Evolutionary conservation across 2,797 vertebrate species (phyloP), one percentile per base, ranked within the genome.

Genomic region (Alfaro cultratus): DNA sequence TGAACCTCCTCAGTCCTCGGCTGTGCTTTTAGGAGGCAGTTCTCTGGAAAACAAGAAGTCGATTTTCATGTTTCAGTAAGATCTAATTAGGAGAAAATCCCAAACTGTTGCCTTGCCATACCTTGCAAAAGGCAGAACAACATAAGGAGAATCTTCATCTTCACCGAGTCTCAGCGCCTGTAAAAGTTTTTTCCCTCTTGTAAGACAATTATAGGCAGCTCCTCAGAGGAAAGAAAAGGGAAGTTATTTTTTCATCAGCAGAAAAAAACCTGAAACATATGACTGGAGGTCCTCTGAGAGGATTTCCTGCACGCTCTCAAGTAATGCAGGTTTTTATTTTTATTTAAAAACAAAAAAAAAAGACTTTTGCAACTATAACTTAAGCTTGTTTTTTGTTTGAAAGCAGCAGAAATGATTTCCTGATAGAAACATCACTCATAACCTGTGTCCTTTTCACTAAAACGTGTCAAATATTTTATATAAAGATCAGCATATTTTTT

Each of bases 111-210:
- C 31, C 31, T 31, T 60, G 80, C 67, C 92, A 18, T 82, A 95
- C 89, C 85, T 82, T 94, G 77, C 47, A 92, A 78, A 29, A 95
- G 78, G 47, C 39, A 75, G 55, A 95, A 36, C 23, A 94, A 81
- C 73, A 92, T 57, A 77, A 92, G 76, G 36, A 76, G 36, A 81
- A 90, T 34, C 86, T 91, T 95, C 95, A 95, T 96, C 86, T 92
- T 92, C 36, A 41, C 43, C 4, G 26, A 78, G 76, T 45, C 31
- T 74, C 51, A 53, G 70, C 51, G 45, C 47, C 51, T 83, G 41
- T 43, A 74, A 13, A 62, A 45, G 55, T 62, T 89, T 75, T 34
- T 76, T 34, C 23, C 45, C 0, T 82, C 4, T 53, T 83, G 70
- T 78, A 68, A 75, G 71, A 81, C 46, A 16, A 68, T 75, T 51